phyloP scores from a whole-genome alignment of 2,888 invertebrate species.

The Tethea ocularis region DNA sequence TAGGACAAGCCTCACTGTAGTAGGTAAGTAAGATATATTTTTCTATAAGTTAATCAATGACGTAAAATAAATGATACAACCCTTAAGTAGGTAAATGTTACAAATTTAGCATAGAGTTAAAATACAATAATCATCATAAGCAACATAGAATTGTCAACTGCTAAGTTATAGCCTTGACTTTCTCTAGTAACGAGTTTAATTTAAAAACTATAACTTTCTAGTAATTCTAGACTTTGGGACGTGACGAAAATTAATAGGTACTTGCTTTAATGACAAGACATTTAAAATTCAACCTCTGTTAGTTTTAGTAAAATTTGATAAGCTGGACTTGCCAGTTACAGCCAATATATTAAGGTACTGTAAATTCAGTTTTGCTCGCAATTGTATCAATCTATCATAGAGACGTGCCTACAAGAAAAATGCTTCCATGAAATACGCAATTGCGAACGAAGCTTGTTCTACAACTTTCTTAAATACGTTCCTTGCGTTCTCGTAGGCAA shows the following conservation, averaged over 20 bases:
- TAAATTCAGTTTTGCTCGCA: conserved; percentile 23
- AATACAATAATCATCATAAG: too few species aligned
- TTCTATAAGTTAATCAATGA: too few species aligned
- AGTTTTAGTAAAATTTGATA: neutral
- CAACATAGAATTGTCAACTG: too few species aligned
- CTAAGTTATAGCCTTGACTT: too few species aligned
- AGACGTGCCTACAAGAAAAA: conserved; percentile 44
- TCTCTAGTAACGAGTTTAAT: too few species aligned
- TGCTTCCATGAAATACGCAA: conserved; percentile 53
- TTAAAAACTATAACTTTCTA: too few species aligned
- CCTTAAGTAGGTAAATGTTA: too few species aligned
- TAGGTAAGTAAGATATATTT: too few species aligned
- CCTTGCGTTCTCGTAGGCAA: conserved; percentile 10
- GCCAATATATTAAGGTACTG: neutral
- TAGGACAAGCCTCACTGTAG: too few species aligned
- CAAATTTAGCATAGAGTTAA: too few species aligned
- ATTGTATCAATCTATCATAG: conserved; percentile 50
- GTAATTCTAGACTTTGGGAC: neutral
- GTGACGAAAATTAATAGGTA: neutral
- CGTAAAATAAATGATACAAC: too few species aligned
- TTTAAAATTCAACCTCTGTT: neutral
- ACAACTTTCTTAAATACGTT: conserved; percentile 60
- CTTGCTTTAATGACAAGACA: neutral
- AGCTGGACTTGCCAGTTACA: neutral
- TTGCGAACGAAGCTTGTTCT: conserved; percentile 39